Evolutionary conservation across 2,797 vertebrate genomes (phyloP).

Genomic region (Crotalus adamanteus): DNA sequence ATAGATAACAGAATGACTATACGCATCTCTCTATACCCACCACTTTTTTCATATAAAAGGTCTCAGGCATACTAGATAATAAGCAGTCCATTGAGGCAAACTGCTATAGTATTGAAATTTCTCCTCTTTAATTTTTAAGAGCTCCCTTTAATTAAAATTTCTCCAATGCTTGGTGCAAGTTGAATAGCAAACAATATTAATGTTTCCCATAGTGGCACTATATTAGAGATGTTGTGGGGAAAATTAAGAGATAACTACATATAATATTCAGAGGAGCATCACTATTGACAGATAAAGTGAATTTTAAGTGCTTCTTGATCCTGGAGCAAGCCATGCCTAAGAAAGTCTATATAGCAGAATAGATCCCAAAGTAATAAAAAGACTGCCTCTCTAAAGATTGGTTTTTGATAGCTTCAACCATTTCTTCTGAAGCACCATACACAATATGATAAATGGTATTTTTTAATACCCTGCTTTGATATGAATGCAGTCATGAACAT

Average conservation of each 20-base stretch:
- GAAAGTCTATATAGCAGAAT: not conserved
- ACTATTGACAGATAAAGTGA: not conserved
- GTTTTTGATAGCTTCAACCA: not conserved
- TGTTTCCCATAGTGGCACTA: not conserved
- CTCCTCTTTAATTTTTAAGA: not conserved
- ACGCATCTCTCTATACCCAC: not conserved
- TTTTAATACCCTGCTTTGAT: constrained; percentile 21
- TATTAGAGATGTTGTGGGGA: not conserved
- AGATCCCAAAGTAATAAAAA: not conserved
- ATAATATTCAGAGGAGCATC: not conserved
- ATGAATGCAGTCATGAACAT: constrained; percentile 14
- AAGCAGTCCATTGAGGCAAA: not conserved
- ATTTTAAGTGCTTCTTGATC: not conserved
- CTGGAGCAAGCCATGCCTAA: not conserved
- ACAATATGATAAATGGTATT: not conserved
- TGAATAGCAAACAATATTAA: not conserved
- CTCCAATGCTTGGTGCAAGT: not conserved
- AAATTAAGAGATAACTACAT: not conserved
- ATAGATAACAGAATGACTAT: not conserved
- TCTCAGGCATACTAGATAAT: not conserved
- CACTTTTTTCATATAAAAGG: not conserved
- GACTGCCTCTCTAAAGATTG: not conserved
- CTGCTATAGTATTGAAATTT: not conserved
- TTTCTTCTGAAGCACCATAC: not conserved
- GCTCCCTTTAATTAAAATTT: not conserved